Base-by-base conservation (phyloP, 2,888 invertebrate species). In the Campoplex nolae region DNA sequence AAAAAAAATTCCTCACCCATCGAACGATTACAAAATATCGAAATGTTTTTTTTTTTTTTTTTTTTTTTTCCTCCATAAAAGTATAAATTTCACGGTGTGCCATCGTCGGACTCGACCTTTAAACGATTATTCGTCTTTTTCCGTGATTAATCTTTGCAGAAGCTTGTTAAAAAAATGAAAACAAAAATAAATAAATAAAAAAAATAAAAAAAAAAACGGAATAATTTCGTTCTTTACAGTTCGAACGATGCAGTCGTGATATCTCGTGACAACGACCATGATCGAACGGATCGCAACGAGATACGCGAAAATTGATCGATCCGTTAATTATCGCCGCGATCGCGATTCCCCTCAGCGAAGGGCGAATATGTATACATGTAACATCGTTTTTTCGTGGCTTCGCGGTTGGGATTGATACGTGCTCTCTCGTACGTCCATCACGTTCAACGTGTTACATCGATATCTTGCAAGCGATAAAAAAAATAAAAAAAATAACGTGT, bases 251-350 rank as follows among this genome's bases (percentile, higher is more conserved):
- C 76, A 23, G 35, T n/a, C 54, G 58, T 77, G 51, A 23, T 51
- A 68, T 68, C 42, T 83, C 71, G 56, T 71, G 73, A n/a, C 35
- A 58, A 75, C 67, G 73, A 77, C 68, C 45, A 84, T 84, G 84
- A 87, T 87, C 70, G 84, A 82, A 16, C 54, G 74, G 75, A 78
- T 82, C 84, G 45, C 78, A 68, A 28, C 2, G 73, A 73, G 87
- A 84, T 87, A 84, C 82, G 75, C 71, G 84, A 78, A 68, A 84
- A 88, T 83, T 88, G 88, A 88, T 88, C 85, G 88, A 87, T 87
- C 58, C 71, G 76, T 85, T 86, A 86, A 86, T 88, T 83, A 88
- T 88, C 88, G 71, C 23, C n/a, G 23, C 23, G 67, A 79, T 84
- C 76, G 84, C 68, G 71, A 73, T 67, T 81, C 42, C 13, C 65